Percentiles rank a stretch among this genome's conserved stretches.
Evolutionary conservation across 2,888 invertebrate species (phyloP).

Genomic region (Artemia sinica): DNA sequence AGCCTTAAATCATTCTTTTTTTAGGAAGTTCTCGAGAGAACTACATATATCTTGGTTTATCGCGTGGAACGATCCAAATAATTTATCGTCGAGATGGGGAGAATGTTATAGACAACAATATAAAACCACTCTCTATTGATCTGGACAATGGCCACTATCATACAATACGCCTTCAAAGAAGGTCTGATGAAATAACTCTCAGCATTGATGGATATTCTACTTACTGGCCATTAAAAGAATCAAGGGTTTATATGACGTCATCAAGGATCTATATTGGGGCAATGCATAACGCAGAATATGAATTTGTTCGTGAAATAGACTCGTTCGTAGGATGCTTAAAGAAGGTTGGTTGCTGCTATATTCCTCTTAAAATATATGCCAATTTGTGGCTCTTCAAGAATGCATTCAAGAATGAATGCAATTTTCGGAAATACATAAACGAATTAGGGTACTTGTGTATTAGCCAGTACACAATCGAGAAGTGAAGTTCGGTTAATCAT

Average conservation of each 20-base stretch:
- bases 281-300: conserved; percentile 8
- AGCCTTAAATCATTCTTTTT: neutral
- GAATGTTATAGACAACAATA: neutral
- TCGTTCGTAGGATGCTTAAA: neutral
- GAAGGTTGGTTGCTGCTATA: neutral
- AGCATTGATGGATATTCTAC: conserved; percentile 1
- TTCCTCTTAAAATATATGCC: too few species aligned
- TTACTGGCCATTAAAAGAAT: conserved; percentile 5
- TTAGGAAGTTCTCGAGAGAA: conserved; percentile 8
- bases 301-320: neutral
- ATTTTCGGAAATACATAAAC: too few species aligned
- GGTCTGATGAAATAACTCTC: neutral
- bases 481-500: too few species aligned
- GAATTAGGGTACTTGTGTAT: too few species aligned
- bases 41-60: conserved; percentile 6
- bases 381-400: too few species aligned
- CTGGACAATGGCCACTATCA: conserved; percentile 3
- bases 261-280: neutral
- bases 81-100: neutral
- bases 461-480: too few species aligned
- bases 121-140: conserved; percentile 2
- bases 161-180: conserved; percentile 4
- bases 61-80: conserved; percentile 11
- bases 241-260: neutral
- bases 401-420: too few species aligned